Evolutionary conservation across 2,888 invertebrate genomes (phyloP).

Genomic region (Eupithecia inturbata): DNA sequence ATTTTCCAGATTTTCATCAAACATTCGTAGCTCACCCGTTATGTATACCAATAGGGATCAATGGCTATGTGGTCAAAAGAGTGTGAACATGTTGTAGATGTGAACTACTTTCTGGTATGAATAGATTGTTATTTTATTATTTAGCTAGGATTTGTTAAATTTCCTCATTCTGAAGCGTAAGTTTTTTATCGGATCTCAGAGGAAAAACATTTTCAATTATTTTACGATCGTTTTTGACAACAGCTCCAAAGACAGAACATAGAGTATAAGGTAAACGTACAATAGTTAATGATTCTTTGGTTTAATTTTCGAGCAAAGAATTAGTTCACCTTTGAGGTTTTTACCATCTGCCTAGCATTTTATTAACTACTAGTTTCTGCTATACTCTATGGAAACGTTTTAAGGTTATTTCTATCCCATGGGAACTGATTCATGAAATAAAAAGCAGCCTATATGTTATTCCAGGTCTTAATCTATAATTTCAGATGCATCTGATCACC

Average conservation of each 20-base stretch:
- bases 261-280: background rate
- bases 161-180: background rate
- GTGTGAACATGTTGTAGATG: background rate
- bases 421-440: too few relatives aligned
- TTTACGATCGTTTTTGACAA: background rate
- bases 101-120: background rate
- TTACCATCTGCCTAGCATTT: background rate
- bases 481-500: too few relatives aligned
- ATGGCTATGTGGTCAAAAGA: background rate
- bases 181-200: background rate
- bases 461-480: too few relatives aligned
- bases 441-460: too few relatives aligned
- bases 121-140: background rate
- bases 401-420: too few relatives aligned
- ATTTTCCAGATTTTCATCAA: background rate
- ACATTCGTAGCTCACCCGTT: background rate
- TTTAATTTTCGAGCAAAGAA: slow-evolving; percentile 4
- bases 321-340: background rate
- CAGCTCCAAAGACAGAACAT: background rate
- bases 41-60: background rate
- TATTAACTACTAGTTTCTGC: too few relatives aligned
- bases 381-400: too few relatives aligned
- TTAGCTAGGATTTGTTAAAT: background rate
- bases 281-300: background rate
- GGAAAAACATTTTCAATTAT: background rate